Evolutionary conservation across 1,140 invertebrate species (phyloP).

Genomic region (Tetragonula clypearis): DNA sequence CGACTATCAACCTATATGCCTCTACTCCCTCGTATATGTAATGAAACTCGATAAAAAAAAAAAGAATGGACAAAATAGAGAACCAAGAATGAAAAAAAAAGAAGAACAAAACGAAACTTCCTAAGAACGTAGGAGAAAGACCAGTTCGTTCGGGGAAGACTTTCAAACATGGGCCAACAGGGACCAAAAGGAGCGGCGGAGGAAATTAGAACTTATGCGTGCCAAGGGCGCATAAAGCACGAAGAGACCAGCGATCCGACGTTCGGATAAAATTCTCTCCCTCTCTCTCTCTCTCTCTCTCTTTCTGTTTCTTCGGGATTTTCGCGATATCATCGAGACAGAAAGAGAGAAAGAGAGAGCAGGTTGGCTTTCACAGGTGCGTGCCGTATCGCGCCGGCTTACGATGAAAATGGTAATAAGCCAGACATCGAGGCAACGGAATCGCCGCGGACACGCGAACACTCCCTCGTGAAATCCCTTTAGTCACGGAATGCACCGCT

Average conservation of each 20-base stretch:
- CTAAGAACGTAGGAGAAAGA: no score
- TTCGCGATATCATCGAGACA: slow-evolving; percentile 4
- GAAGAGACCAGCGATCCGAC: background rate
- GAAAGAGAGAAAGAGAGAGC: background rate
- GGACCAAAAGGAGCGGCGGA: background rate
- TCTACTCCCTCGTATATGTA: no score
- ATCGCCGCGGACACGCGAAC: slow-evolving; percentile 34
- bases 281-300: background rate
- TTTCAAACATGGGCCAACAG: no score
- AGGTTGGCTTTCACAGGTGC: background rate
- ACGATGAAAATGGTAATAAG: slow-evolving; percentile 45
- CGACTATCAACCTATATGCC: no score
- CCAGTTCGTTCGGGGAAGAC: no score
- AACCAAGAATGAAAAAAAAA: background rate
- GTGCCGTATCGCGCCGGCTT: slow-evolving; percentile 31
- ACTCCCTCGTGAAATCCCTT: slow-evolving; percentile 33
- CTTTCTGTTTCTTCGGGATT: background rate
- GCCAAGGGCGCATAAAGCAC: background rate
- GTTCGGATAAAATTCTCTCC: background rate
- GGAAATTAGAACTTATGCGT: background rate
- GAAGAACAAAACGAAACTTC: no score
- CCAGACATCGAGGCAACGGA: slow-evolving; percentile 24
- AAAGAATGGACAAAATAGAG: no score
- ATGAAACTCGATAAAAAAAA: no score
- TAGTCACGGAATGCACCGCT: slow-evolving; percentile 41